phyloP scores from a whole-genome alignment of 1,140 invertebrate species.

The Tetragnatha versicolor region DNA sequence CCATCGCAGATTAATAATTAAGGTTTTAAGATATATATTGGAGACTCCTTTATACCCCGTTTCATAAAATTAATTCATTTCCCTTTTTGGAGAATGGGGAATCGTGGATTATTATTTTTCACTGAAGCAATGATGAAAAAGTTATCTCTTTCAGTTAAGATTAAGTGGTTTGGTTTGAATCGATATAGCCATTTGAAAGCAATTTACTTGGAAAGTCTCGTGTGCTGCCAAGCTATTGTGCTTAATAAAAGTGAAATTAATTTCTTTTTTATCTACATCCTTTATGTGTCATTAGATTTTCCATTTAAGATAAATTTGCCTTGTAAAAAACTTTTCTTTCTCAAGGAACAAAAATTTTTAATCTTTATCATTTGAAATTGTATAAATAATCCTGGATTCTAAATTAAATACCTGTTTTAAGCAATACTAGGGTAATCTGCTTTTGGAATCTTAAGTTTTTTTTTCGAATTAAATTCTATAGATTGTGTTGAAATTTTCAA shows the following conservation, averaged over 20 bases:
- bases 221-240: neutral
- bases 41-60: neutral
- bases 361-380: constrained; percentile 32
- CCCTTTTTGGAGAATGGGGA: neutral
- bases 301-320: constrained; percentile 18
- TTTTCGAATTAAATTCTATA: too few species aligned
- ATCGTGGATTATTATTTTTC: neutral
- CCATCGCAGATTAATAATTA: too few species aligned
- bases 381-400: constrained; percentile 15
- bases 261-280: constrained; percentile 36
- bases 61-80: constrained; percentile 14
- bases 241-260: constrained; percentile 40
- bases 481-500: too few species aligned
- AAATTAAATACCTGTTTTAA: neutral
- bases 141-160: constrained; percentile 9
- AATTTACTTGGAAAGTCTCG: constrained; percentile 23
- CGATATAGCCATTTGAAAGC: constrained; percentile 27
- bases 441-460: too few species aligned
- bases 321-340: neutral
- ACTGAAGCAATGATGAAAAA: constrained; percentile 9
- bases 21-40: too few species aligned
- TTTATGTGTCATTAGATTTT: constrained; percentile 37
- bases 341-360: constrained; percentile 16
- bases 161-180: constrained; percentile 18
- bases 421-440: too few species aligned